Base-by-base conservation (phyloP, 1,140 invertebrate genomes). In the Hirudo medicinalis region DNA sequence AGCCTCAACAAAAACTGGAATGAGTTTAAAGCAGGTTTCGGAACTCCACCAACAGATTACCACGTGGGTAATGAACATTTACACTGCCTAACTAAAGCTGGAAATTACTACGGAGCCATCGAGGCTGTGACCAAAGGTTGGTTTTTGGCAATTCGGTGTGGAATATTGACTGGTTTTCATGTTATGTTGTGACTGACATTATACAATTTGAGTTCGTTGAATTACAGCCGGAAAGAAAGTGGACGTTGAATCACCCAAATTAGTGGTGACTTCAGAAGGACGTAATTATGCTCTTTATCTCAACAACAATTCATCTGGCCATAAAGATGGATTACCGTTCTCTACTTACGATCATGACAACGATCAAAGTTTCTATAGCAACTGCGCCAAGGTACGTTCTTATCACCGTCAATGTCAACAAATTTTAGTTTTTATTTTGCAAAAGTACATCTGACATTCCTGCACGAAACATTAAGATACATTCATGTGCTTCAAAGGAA, bases 281-380 rank as follows among this genome's bases (percentile, higher is more conserved):
- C 29, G 40, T n/a, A 29, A 29, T n/a, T 68, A 68, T 27, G n/a
- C 67, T 20, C 67, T 68, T n/a, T n/a, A 68, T 40, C n/a, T 68
- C 67, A 40, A 68, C 9, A 36, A 6, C 67, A 36, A 68, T 40
- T 27, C n/a, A 9, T 49, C 43, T 15, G 43, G 43, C 43, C 40
- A 68, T 5, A 40, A 32, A 68, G 40, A 68, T 76, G 87, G 87
- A 0, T 86, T 87, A 79, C 86, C 86, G 76, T 91, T 90, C 78
- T 89, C 87, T 49, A 89, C 89, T 0, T 82, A 82, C 66, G 89
- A 91, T 73, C 78, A 82, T 22, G 89, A 91, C 77, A 88, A 89
- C 75, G 89, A 91, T 76, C 84, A 85, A 19, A 86, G 87, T 78
- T 81, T 83, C 55, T 87, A 88, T 55, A 87, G 88, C 69, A 87